phyloP scores from a whole-genome alignment of 2,888 invertebrate genomes.

The Phalera bucephala region DNA sequence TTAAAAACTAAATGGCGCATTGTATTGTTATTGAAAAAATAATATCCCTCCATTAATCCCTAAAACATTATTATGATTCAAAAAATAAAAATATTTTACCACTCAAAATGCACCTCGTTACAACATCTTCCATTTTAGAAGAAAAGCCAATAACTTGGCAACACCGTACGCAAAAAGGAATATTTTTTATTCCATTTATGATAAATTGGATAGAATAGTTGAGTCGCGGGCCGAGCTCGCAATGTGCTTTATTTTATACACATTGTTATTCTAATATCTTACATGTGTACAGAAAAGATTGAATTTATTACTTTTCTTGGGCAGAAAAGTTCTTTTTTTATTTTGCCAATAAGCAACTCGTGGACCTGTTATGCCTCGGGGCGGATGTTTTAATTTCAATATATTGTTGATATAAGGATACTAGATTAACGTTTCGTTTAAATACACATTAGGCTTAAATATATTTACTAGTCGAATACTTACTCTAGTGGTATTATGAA shows the following conservation, averaged over 20 bases:
- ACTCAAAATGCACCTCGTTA: not conserved
- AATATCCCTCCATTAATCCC: no score
- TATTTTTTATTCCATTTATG: constrained; percentile 23
- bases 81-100: not conserved
- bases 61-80: no score
- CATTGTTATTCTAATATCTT: constrained; percentile 30
- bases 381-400: not conserved
- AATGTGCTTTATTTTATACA: constrained; percentile 14
- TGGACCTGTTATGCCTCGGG: not conserved
- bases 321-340: constrained; percentile 10
- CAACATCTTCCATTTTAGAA: not conserved
- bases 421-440: no score
- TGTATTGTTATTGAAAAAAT: no score
- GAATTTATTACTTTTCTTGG: constrained; percentile 27
- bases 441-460: no score
- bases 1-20: no score
- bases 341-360: constrained; percentile 19
- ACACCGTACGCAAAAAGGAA: constrained; percentile 1
- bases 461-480: no score
- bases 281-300: constrained; percentile 21
- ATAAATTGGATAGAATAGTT: constrained; percentile 23
- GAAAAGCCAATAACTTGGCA: not conserved
- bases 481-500: no score
- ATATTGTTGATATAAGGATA: not conserved
- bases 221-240: constrained; percentile 10